Conservation (phyloP, 2,113 vertebrate species). For the Rhizomys pruinosus region DNA sequence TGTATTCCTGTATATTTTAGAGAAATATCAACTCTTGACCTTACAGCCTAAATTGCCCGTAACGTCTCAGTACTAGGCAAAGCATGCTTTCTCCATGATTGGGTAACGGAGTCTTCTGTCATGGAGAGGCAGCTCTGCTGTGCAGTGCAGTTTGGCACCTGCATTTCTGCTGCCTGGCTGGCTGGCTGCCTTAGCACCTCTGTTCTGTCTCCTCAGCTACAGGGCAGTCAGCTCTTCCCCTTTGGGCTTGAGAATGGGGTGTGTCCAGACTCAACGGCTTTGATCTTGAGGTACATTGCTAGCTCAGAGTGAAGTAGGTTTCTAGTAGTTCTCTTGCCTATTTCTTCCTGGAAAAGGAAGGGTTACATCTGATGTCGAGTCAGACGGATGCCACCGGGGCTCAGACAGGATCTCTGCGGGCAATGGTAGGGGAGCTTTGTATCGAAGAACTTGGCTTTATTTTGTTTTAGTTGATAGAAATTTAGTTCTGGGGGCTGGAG, state of each 20-base stretch:
- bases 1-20: slow-evolving; percentile 23
- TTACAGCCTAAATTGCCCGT: not conserved
- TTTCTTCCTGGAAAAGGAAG: not conserved
- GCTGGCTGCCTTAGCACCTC: not conserved
- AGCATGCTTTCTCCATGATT: not conserved
- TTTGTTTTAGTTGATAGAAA: not conserved
- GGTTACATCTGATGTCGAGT: not conserved
- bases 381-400: not conserved
- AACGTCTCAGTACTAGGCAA: not conserved
- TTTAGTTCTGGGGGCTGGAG: slow-evolving; percentile 11
- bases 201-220: not conserved
- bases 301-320: not conserved
- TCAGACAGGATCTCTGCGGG: not conserved
- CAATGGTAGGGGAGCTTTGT: not conserved
- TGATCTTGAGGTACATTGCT: slow-evolving; percentile 47
- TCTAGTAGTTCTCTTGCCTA: not conserved
- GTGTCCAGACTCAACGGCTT: not conserved
- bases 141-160: not conserved
- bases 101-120: not conserved
- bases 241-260: slow-evolving; percentile 7
- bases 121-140: not conserved
- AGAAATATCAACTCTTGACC: slow-evolving; percentile 18
- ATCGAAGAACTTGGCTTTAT: not conserved
- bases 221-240: not conserved
- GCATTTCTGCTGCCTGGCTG: not conserved